A percentile compares a stretch with the other conserved stretches of the same genome.
Conservation (phyloP, 2,113 vertebrate genomes). For the Suricata suricatta region DNA sequence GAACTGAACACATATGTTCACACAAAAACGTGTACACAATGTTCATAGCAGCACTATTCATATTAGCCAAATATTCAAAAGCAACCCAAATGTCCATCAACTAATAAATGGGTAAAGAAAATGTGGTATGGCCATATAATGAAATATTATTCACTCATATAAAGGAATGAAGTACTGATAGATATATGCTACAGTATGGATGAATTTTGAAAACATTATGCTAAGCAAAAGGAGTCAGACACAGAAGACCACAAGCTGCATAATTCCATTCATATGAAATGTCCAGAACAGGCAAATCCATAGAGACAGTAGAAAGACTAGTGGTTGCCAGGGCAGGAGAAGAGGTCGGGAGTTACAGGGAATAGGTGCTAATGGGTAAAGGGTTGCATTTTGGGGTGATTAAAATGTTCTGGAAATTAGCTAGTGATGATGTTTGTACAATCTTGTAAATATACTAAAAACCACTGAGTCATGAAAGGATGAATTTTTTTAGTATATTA, state of each 20-base stretch:
- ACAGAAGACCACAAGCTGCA: neutral
- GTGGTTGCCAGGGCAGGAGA: neutral
- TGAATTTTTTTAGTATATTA: neutral
- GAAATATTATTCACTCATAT: conserved; percentile 3
- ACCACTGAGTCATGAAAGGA: neutral
- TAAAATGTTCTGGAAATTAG: conserved; percentile 2
- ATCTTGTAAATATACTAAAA: neutral
- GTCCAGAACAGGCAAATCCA: neutral
- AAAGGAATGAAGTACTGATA: neutral
- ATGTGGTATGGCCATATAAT: neutral
- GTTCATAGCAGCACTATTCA: neutral
- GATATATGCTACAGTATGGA: neutral
- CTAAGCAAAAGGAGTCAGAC: neutral
- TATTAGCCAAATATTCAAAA: neutral
- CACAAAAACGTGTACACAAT: neutral
- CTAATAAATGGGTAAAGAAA: neutral
- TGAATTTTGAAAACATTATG: neutral
- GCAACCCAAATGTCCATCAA: neutral
- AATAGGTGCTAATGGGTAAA: neutral
- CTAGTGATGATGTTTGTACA: neutral
- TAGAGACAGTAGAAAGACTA: neutral
- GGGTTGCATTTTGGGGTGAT: neutral
- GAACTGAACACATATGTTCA: neutral
- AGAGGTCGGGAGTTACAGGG: neutral
- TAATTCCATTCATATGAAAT: neutral